These are phyloP conservation scores for Pavo muticus DNA, from an alignment of 2,113 vertebrate species.

Conservation along the genomic window DNA sequence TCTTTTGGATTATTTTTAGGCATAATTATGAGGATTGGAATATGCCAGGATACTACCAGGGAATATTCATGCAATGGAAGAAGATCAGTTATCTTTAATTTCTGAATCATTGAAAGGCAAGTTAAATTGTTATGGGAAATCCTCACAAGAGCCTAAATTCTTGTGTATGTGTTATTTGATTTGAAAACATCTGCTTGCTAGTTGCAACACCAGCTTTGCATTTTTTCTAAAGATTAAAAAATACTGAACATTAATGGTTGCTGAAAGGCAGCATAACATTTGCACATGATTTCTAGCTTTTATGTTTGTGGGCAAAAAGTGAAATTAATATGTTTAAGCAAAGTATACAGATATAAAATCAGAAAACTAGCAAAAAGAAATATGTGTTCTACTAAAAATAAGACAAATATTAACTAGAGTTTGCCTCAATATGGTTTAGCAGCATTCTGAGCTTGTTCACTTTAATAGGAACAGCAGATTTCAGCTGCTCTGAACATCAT, in stretches of 20 bases:
- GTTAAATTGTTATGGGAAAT: neutral
- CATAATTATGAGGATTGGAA: neutral
- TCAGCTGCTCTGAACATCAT: no score
- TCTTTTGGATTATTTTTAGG: neutral
- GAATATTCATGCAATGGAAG: neutral
- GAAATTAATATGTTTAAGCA: neutral
- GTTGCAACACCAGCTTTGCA: neutral
- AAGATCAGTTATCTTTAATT: neutral
- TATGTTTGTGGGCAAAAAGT: neutral
- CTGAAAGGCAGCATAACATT: neutral
- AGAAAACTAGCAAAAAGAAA: no score
- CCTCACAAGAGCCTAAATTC: neutral
- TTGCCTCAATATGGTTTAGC: no score
- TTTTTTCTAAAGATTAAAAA: neutral
- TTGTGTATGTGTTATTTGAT: neutral
- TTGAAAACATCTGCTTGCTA: neutral
- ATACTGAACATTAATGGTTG: neutral
- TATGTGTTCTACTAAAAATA: no score
- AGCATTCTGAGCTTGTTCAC: no score
- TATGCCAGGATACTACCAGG: neutral
- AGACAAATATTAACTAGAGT: no score
- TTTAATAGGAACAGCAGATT: no score
- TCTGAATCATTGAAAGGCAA: neutral
- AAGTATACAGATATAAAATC: neutral
- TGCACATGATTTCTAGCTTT: neutral